A percentile compares a stretch with the other conserved stretches of the same genome.
phyloP scores from a whole-genome alignment of 2,888 invertebrate genomes.

The Helleia helle region DNA sequence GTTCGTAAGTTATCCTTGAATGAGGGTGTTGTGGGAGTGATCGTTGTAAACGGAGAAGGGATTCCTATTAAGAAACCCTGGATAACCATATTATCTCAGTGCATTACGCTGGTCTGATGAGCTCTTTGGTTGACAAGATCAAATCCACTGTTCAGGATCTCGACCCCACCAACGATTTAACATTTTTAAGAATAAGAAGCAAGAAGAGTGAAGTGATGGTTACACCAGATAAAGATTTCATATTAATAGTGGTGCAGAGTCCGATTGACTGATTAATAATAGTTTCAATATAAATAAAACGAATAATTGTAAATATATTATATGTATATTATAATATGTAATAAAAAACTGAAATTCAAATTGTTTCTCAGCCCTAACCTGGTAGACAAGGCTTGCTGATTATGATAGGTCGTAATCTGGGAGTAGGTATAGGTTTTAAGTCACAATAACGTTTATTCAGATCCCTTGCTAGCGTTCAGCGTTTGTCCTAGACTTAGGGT shows the following conservation, averaged over 20 bases:
- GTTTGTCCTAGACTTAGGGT: too few species aligned
- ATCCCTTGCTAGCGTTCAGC: too few species aligned
- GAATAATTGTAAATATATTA: too few species aligned
- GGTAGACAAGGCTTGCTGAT: too few species aligned
- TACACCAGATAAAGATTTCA: constrained; percentile 96
- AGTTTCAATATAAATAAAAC: constrained; percentile 21
- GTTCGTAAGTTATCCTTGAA: constrained; percentile 93
- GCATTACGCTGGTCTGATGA: constrained; percentile 93
- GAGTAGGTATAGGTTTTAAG: too few species aligned
- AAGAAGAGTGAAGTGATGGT: constrained; percentile 99
- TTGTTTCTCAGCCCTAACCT: too few species aligned
- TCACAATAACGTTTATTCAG: too few species aligned
- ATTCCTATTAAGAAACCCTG: constrained; percentile 91
- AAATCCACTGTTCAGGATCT: constrained; percentile 92
- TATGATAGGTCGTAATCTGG: too few species aligned
- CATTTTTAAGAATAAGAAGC: constrained; percentile 93
- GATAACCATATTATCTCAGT: constrained; percentile 97
- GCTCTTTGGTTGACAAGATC: constrained; percentile 90
- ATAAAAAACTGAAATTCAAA: too few species aligned
- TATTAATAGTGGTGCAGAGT: constrained; percentile 93
- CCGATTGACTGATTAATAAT: constrained; percentile 72
- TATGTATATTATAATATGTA: too few species aligned
- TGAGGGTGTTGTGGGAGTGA: constrained; percentile 95
- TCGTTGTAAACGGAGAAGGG: constrained; percentile 96
- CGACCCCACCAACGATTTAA: constrained; percentile 95